phyloP scores from a whole-genome alignment of 2,888 invertebrate genomes.

The Mythimna lalbum region DNA sequence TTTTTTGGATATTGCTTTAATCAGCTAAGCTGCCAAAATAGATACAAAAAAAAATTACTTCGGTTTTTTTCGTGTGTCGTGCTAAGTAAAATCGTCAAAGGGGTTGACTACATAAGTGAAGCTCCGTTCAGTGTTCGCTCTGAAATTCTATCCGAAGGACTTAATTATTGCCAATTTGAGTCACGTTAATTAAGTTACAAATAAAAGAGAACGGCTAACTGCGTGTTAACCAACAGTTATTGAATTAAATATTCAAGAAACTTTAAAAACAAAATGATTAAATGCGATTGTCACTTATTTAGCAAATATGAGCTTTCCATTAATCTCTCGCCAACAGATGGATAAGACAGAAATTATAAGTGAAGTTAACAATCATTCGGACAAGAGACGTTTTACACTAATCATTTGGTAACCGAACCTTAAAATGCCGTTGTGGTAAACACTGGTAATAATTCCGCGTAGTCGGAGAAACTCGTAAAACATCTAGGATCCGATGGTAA shows the following conservation, averaged over 20 bases:
- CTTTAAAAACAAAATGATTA: not conserved
- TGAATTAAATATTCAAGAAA: not conserved
- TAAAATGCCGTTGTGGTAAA: slow-evolving; percentile 21
- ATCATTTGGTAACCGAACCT: not conserved
- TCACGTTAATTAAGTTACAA: not conserved
- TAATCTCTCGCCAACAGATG: not conserved
- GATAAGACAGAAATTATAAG: not conserved
- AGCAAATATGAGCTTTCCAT: not conserved
- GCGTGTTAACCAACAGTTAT: not conserved
- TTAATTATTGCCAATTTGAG: not conserved
- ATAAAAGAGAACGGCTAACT: not conserved
- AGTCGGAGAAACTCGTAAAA: slow-evolving; percentile 76
- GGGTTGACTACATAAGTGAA: not conserved
- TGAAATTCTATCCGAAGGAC: not conserved
- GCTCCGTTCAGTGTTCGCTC: not conserved
- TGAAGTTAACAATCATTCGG: not conserved
- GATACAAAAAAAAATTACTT: not conserved
- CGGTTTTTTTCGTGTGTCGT: not conserved
- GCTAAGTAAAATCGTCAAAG: not conserved
- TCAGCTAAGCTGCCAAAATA: not conserved
- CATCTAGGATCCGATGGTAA: slow-evolving; percentile 73
- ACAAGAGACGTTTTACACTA: not conserved
- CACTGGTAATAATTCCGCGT: slow-evolving; percentile 53
- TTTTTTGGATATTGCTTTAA: not conserved
- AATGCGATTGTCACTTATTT: not conserved